Evolutionary conservation across 2,797 vertebrate genomes (phyloP).

Genomic region (Pangasius sanitwongsei): DNA sequence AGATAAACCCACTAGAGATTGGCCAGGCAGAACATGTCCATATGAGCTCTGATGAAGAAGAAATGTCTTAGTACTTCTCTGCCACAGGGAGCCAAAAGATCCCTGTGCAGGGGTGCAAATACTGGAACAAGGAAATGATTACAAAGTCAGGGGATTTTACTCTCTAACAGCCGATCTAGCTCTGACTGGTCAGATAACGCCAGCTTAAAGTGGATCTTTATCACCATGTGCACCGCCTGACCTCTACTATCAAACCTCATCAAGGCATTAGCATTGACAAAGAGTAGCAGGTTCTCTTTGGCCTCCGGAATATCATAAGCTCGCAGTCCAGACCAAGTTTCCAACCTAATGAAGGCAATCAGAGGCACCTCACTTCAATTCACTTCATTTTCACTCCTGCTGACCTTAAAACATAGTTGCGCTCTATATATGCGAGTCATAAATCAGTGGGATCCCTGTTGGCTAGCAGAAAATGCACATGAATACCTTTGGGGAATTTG

Average conservation of each 20-base stretch:
- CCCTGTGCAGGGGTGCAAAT: conserved; percentile 58
- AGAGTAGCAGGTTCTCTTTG: conserved; percentile 15
- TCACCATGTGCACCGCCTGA: conserved; percentile 37
- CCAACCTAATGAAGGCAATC: background rate
- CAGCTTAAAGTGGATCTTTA: conserved; percentile 27
- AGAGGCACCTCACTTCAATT: conserved; percentile 53
- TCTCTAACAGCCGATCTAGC: conserved; percentile 7
- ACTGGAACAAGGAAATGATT: conserved; percentile 39
- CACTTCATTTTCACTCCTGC: conserved; percentile 58
- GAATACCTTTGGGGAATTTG: background rate
- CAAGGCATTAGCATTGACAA: conserved; percentile 4
- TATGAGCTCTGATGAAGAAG: conserved; percentile 23
- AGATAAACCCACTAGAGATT: conserved; percentile 48
- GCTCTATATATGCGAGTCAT: conserved; percentile 49
- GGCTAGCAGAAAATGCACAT: background rate
- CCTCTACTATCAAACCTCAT: conserved; percentile 28
- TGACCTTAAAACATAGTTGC: conserved; percentile 48
- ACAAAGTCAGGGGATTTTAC: conserved; percentile 14
- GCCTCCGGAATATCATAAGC: conserved; percentile 5
- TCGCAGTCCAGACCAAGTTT: conserved; percentile 19
- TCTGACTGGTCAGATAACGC: conserved; percentile 31
- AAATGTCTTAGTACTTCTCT: conserved; percentile 59
- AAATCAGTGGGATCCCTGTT: conserved; percentile 48
- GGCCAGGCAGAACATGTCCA: background rate
- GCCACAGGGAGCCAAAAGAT: conserved; percentile 57